phyloP scores from a whole-genome alignment of 2,113 vertebrate genomes.

The Menidia beryllina region DNA sequence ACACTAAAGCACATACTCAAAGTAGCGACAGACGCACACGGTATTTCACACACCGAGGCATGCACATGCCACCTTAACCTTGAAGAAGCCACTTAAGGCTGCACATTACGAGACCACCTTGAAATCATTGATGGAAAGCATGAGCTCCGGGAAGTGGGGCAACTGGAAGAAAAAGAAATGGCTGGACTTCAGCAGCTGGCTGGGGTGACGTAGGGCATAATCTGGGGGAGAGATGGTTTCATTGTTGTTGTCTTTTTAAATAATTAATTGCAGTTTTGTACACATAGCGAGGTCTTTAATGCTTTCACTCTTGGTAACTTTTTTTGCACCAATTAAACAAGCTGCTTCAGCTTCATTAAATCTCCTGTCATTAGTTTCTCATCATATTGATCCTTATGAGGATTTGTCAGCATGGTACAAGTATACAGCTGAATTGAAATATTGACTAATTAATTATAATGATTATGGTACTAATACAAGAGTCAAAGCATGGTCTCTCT shows the following conservation, averaged over 20 bases:
- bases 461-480: constrained; percentile 54
- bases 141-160: constrained; percentile 96
- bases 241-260: constrained; percentile 8
- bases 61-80: constrained; percentile 57
- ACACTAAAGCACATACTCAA: background rate
- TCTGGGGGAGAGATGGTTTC: constrained; percentile 79
- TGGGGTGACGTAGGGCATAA: constrained; percentile 93
- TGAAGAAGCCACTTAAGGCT: constrained; percentile 56
- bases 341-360: constrained; percentile 54
- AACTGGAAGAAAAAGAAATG: constrained; percentile 99
- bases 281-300: background rate
- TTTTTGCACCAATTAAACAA: constrained; percentile 54
- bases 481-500: constrained; percentile 47
- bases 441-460: constrained; percentile 61
- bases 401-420: constrained; percentile 70
- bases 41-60: constrained; percentile 2
- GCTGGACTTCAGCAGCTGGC: constrained; percentile 96
- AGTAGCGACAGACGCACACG: background rate
- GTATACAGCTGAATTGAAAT: constrained; percentile 55
- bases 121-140: constrained; percentile 98
- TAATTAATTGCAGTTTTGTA: background rate
- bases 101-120: constrained; percentile 83
- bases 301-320: constrained; percentile 16
- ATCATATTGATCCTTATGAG: constrained; percentile 50
- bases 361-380: constrained; percentile 67